Base-by-base conservation (phyloP, 2,113 vertebrate species). In the Forbesichthys papilliferus region DNA sequence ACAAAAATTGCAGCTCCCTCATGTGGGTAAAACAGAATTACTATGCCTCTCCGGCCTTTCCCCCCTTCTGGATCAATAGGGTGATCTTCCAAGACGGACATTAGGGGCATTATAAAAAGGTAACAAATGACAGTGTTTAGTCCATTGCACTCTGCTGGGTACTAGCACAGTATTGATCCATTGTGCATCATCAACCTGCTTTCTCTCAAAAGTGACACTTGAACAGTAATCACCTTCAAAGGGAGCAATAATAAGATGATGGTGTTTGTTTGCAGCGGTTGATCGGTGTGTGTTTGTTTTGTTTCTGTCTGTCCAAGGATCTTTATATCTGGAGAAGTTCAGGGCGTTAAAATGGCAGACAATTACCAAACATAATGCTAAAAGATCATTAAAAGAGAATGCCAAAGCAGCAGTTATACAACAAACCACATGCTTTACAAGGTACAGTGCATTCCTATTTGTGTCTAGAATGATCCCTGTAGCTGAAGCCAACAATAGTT, bases 81-180 rank as follows among this genome's bases (percentile, higher is more conserved):
- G 76, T 81, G 84, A 86, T 90, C 82, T 83, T 84, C 81, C 67
- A 75, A 81, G 73, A 73, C 69, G 34, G 76, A 84, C 77, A 80
- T 85, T 88, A 78, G 64, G 58, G 74, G 75, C 76, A 80, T 84
- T 87, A 85, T 81, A 84, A 87, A 77, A 86, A 84, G 71, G 71
- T 86, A 87, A 88, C 84, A 90, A 88, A 84, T 89, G 74, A 85
- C 81, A 69, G 71, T 67, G 71, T 85, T 89, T 83, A 86, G 82
- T 81, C 69, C 71, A 82, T 83, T 71, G 74, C 80, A 73, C 86
- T 86, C 73, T 79, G 74, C 78, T 84, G 77, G 86, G 78, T 83
- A 86, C 80, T 66, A 34, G 66, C 62, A 66, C 75, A 64, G 55
- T 83, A 92, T 93, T 3, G 89, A 91, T 81, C 76, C 64, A 64